Conservation (phyloP, 1,140 invertebrate genomes). For the Hycleus phaleratus region DNA sequence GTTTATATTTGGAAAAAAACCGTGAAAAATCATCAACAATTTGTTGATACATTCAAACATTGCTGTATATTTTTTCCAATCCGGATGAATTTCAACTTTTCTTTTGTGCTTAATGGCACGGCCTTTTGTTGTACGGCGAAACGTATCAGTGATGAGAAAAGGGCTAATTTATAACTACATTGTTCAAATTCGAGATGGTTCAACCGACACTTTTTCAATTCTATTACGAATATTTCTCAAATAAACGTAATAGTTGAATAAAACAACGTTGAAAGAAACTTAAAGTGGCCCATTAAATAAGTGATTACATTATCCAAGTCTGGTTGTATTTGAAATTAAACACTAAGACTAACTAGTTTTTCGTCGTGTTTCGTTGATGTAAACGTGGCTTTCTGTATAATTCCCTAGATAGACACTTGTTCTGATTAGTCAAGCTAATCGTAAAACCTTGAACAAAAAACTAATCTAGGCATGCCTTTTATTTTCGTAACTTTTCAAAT, state of each 20-base stretch:
- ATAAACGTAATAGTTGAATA: constrained; percentile 5
- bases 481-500: not conserved
- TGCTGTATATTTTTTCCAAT: too few relatives aligned
- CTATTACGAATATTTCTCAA: too few relatives aligned
- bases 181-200: too few relatives aligned
- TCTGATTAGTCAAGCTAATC: constrained; percentile 10
- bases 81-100: too few relatives aligned
- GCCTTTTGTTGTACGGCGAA: too few relatives aligned
- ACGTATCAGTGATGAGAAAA: too few relatives aligned
- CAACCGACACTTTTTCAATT: too few relatives aligned
- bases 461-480: not conserved
- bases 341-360: constrained; percentile 7
- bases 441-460: constrained; percentile 2
- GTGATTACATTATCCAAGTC: constrained; percentile 7
- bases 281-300: not conserved
- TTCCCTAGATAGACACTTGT: constrained; percentile 9
- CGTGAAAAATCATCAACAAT: too few relatives aligned
- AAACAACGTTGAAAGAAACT: constrained; percentile 5
- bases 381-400: not conserved
- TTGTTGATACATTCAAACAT: too few relatives aligned
- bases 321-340: constrained; percentile 2
- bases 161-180: too few relatives aligned
- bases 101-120: too few relatives aligned
- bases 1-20: too few relatives aligned
- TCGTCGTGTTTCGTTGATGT: not conserved